Percentiles rank a stretch among this genome's conserved stretches.
Conservation (phyloP, 2,888 invertebrate genomes). For the Tenodera sinensis region DNA sequence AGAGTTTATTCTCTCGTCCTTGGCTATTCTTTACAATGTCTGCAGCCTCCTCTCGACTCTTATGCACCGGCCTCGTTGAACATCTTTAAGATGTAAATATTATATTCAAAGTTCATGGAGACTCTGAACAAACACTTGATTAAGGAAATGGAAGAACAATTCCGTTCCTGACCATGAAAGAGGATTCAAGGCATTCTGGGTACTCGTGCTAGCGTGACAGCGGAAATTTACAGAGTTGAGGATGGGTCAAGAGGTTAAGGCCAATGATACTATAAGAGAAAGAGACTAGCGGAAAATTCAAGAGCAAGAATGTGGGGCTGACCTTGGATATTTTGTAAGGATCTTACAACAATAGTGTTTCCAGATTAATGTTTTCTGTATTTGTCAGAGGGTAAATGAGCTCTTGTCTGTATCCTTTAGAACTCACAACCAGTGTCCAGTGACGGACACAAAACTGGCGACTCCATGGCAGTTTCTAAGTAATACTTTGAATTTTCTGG, state of each 20-base stretch:
- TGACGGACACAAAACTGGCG: no score
- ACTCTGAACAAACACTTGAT: not conserved
- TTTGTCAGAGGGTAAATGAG: no score
- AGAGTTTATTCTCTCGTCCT: no score
- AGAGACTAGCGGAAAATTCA: not conserved
- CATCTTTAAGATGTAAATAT: not conserved
- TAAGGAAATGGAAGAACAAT: not conserved
- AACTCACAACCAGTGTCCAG: no score
- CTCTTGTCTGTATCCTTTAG: no score
- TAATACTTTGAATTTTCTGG: no score
- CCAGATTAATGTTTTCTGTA: no score
- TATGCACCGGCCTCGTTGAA: no score
- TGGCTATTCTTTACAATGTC: no score
- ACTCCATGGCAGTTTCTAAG: no score
- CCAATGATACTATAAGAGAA: not conserved
- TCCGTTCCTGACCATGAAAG: not conserved
- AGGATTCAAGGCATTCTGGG: not conserved
- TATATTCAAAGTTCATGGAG: not conserved
- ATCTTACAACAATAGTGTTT: no score
- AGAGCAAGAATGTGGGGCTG: not conserved
- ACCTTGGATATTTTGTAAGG: not conserved
- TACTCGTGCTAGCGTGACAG: not conserved
- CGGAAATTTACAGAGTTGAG: not conserved
- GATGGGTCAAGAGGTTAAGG: not conserved
- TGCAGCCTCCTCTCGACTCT: no score